Evolutionary conservation across 2,797 vertebrate species (phyloP).

Genomic region (Cossypha dichroa): DNA sequence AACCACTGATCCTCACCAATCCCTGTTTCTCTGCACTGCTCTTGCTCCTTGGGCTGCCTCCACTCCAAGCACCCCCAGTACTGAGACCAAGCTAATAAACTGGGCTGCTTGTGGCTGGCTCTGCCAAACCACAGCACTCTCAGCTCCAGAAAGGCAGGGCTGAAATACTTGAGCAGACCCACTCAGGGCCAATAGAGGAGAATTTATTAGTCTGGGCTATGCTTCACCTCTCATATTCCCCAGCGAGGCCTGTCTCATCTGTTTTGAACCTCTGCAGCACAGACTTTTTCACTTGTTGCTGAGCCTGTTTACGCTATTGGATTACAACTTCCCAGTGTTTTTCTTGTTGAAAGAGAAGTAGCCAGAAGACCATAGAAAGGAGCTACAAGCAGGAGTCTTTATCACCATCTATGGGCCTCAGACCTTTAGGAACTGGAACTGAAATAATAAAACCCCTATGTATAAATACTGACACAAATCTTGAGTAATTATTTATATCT

Average conservation of each 20-base stretch:
- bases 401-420: not conserved
- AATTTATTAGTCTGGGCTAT: slow-evolving; percentile 46
- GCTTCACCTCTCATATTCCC: slow-evolving; percentile 3
- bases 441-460: not conserved
- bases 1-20: not conserved
- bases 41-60: not conserved
- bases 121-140: not conserved
- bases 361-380: not conserved
- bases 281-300: not conserved
- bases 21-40: not conserved
- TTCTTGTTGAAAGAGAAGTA: not conserved
- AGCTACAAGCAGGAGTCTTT: not conserved
- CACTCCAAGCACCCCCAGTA: accelerated
- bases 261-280: not conserved
- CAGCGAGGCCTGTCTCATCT: not conserved
- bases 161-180: not conserved
- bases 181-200: not conserved
- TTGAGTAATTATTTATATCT: not conserved
- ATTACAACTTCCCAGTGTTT: slow-evolving; percentile 1
- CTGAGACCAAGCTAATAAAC: not conserved
- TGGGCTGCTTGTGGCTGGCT: not conserved
- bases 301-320: slow-evolving; percentile 25
- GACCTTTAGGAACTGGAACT: not conserved
- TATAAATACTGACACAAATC: not conserved
- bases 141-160: not conserved